Conservation (phyloP, 2,113 vertebrate genomes). For the Steatornis caripensis region DNA sequence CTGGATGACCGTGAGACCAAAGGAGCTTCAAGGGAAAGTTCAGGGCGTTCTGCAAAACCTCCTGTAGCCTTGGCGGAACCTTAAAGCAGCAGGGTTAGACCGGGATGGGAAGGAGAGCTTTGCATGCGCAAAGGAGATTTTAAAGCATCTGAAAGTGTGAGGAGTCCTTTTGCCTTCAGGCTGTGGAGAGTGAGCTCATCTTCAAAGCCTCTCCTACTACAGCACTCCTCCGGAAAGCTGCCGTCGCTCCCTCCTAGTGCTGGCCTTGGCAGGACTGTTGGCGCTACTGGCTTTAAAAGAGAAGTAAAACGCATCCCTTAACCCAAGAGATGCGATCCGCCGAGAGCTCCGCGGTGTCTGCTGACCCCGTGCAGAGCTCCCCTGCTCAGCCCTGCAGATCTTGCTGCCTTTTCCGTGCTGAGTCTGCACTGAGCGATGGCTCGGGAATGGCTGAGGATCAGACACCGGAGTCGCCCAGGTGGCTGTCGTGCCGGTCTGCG, state of each 20-base stretch:
- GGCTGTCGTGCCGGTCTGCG: accelerated
- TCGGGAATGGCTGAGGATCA: not conserved
- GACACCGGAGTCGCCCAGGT: not conserved
- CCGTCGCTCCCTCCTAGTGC: not conserved
- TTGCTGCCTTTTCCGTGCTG: no score
- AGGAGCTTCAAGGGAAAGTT: not conserved
- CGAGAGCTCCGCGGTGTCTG: not conserved
- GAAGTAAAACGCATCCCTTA: not conserved
- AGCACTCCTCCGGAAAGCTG: not conserved
- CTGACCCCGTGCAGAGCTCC: not conserved
- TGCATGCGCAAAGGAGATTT: not conserved
- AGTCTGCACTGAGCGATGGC: no score
- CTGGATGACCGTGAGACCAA: not conserved
- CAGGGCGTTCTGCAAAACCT: not conserved
- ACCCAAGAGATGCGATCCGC: not conserved
- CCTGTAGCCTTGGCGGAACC: not conserved
- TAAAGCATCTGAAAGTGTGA: not conserved
- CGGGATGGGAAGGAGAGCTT: not conserved
- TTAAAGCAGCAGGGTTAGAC: not conserved
- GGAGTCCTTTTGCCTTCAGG: not conserved
- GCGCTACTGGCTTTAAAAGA: not conserved
- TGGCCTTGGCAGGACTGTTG: not conserved
- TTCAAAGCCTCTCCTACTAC: not conserved
- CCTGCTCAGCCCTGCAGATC: no score
- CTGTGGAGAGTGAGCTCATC: not conserved